phyloP scores from a whole-genome alignment of 2,113 vertebrate species.

The Meles meles region DNA sequence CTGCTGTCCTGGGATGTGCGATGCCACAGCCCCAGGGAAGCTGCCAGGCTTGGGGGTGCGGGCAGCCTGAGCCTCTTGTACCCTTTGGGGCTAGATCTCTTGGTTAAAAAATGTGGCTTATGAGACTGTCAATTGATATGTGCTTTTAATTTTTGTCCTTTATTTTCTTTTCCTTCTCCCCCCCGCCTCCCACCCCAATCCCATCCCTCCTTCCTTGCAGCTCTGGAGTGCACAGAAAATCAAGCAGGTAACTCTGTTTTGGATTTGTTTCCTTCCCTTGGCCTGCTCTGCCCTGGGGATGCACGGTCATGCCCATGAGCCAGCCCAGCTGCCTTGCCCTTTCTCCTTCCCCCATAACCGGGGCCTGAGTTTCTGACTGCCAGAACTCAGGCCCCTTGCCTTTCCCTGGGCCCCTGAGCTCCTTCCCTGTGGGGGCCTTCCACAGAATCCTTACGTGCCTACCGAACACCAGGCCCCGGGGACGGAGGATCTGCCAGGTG shows the following conservation, averaged over 20 bases:
- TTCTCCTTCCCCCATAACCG: not conserved
- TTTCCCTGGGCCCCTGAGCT: not conserved
- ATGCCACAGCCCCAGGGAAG: not conserved
- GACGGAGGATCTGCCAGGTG: not conserved
- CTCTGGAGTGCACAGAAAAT: constrained; percentile 96
- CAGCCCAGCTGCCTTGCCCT: not conserved
- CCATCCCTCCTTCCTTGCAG: constrained; percentile 70
- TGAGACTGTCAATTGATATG: not conserved
- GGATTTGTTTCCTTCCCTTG: not conserved
- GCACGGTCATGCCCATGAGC: not conserved
- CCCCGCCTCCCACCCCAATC: too few species aligned
- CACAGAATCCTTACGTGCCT: not conserved
- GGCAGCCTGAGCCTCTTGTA: not conserved
- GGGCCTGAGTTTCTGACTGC: not conserved
- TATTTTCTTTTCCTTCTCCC: not conserved
- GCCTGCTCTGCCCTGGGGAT: not conserved
- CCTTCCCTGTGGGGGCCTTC: not conserved
- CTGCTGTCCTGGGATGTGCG: not conserved
- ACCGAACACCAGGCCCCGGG: not conserved
- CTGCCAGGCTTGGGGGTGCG: not conserved
- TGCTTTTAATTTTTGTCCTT: not conserved
- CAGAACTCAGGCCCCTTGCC: not conserved
- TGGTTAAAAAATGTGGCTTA: not conserved
- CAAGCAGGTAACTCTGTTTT: constrained; percentile 87
- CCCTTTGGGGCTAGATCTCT: not conserved